Evolutionary conservation across 1,140 invertebrate genomes (phyloP), one percentile per base, ranked within the genome.

Genomic region (Heliothis virescens): DNA sequence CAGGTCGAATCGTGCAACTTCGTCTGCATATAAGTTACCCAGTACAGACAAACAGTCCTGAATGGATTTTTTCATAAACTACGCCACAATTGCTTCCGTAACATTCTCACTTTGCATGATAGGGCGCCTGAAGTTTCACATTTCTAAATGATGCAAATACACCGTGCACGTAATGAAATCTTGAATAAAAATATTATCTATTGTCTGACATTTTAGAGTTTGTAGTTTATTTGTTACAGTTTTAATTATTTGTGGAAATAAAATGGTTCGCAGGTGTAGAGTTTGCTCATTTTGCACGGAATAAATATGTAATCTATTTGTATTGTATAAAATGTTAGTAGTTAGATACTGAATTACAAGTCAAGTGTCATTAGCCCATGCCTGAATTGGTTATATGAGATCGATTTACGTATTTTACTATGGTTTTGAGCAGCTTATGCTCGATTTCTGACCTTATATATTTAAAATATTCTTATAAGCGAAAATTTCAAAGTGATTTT

Each of bases 51-150:
- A 47, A 60, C 47, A 63, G 41, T n/a, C 18, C 59, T 52, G 47
- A 29, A 75, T 63, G 15, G 59, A 50, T 75, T 63, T 75, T 63
- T 74, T 74, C 57, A 74, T 74, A 74, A 74, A 74, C 52, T 63
- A 75, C 73, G 59, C 73, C n/a, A 75, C 73, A 75, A 75, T 75
- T 52, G 59, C 73, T 75, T 75, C 73, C 73, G 59, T 75, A 63
- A 75, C 73, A 63, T 75, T 60, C n/a, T 47, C 34, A 75, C n/a
- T 75, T 75, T 75, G 73, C 73, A 75, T 75, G 73, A 75, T 75
- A 75, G 73, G 16, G 65, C 26, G 16, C 59, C 72, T 63, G 63
- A 63, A 75, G 59, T 75, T 75, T 75, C 53, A 75, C 73, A 52
- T 62, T 62, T 75, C 62, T 48, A 65, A 15, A 18, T 50, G 63